These are phyloP conservation scores for Cisticola juncidis DNA, from an alignment of 2,113 vertebrate species.

Conservation along the genomic window DNA sequence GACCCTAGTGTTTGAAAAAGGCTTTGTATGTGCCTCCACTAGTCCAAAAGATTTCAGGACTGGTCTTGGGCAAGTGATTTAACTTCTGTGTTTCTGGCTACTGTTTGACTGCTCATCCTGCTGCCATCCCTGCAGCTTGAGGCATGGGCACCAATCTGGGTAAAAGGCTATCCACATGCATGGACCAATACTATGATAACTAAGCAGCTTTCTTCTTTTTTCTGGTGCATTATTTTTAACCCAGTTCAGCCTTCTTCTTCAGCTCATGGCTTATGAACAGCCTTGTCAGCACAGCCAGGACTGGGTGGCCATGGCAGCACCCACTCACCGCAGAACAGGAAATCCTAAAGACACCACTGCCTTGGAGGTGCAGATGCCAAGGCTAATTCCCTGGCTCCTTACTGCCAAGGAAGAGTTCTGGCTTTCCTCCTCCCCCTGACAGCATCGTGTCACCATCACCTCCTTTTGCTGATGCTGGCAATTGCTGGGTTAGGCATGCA, in stretches of 20 bases:
- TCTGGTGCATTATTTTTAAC: background rate
- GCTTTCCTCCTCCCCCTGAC: accelerated
- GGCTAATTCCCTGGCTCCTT: accelerated
- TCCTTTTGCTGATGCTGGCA: background rate
- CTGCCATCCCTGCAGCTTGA: accelerated
- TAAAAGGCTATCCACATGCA: background rate
- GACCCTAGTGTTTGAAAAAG: background rate
- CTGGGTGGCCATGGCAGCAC: background rate
- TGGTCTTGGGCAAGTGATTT: background rate
- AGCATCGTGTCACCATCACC: background rate
- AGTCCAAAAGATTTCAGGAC: background rate
- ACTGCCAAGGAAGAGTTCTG: background rate
- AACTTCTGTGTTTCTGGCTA: background rate
- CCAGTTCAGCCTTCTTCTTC: background rate
- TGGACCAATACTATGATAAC: background rate
- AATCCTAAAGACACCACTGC: background rate
- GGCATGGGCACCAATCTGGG: accelerated
- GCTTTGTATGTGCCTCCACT: background rate
- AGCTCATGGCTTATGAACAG: background rate
- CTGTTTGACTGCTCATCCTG: background rate
- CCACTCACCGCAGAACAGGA: background rate
- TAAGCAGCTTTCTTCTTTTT: background rate
- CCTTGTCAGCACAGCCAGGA: background rate
- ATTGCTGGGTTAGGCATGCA: background rate
- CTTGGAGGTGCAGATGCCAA: accelerated